Percentiles rank a stretch among this genome's conserved stretches.
phyloP scores from a whole-genome alignment of 2,888 invertebrate genomes.

The Phorcus lineatus region DNA sequence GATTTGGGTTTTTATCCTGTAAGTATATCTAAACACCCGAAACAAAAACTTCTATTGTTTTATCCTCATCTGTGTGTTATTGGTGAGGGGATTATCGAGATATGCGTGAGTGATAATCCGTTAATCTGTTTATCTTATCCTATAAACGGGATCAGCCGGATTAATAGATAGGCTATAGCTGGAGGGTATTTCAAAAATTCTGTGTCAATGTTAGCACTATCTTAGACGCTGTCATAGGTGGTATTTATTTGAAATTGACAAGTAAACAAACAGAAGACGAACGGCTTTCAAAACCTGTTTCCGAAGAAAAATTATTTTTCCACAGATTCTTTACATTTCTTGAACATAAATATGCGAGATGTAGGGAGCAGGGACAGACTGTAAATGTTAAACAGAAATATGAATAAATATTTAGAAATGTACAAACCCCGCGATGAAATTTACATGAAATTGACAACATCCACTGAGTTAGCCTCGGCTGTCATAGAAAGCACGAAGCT shows the following conservation, averaged over 20 bases:
- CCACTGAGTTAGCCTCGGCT: too few species aligned
- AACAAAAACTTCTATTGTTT: background rate
- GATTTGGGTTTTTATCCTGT: background rate
- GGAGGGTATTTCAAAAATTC: background rate
- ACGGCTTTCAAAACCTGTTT: too few species aligned
- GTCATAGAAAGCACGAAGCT: background rate
- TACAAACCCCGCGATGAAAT: too few species aligned
- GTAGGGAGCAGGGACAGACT: too few species aligned
- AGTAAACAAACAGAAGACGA: background rate
- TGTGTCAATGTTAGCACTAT: background rate
- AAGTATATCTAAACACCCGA: background rate
- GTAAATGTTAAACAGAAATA: too few species aligned
- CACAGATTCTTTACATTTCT: too few species aligned
- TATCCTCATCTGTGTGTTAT: background rate
- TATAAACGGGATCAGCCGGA: background rate
- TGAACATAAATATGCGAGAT: too few species aligned
- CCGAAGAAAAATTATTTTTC: too few species aligned
- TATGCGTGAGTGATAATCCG: background rate
- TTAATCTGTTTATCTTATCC: constrained; percentile 12
- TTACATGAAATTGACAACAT: too few species aligned
- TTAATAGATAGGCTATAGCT: background rate
- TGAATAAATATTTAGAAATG: too few species aligned
- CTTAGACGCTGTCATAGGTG: background rate
- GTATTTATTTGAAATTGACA: background rate
- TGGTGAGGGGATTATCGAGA: background rate